These are phyloP conservation scores for Acomys russatus DNA, from an alignment of 2,797 vertebrate species.

Conservation along the genomic window DNA sequence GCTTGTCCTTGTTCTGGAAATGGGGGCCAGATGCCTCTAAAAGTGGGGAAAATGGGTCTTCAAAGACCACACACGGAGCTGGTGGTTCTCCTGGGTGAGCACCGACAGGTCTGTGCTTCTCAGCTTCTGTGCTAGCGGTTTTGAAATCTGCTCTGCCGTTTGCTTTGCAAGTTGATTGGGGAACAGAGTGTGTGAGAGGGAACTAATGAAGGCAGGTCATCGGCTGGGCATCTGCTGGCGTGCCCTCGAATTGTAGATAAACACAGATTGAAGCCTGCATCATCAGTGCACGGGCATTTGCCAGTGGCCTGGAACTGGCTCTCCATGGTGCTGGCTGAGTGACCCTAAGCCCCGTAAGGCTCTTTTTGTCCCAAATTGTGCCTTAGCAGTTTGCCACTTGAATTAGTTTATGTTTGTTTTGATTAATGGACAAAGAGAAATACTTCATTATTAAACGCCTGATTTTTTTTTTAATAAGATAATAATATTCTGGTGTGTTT, in stretches of 20 bases:
- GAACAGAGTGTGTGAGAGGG: slow-evolving; percentile 69
- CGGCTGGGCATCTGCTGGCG: slow-evolving; percentile 68
- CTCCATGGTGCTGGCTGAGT: not conserved
- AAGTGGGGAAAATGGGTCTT: slow-evolving; percentile 70
- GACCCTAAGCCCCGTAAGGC: not conserved
- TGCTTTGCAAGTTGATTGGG: slow-evolving; percentile 65
- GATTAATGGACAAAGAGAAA: slow-evolving; percentile 57
- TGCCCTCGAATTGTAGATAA: slow-evolving; percentile 59
- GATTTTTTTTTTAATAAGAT: not conserved
- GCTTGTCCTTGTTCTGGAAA: slow-evolving; percentile 76
- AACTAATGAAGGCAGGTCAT: slow-evolving; percentile 60
- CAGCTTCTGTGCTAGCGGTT: slow-evolving; percentile 59
- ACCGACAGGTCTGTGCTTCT: not conserved
- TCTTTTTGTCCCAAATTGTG: slow-evolving; percentile 51
- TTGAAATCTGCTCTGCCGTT: slow-evolving; percentile 67
- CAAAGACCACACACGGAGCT: slow-evolving; percentile 63
- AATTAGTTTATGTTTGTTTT: slow-evolving; percentile 66
- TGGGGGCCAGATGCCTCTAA: slow-evolving; percentile 75
- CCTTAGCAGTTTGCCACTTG: slow-evolving; percentile 35
- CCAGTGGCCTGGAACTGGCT: slow-evolving; percentile 31
- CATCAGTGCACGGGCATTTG: slow-evolving; percentile 37
- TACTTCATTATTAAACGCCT: slow-evolving; percentile 24
- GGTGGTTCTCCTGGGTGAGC: slow-evolving; percentile 64
- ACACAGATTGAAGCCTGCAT: slow-evolving; percentile 53
- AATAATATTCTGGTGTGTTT: slow-evolving; percentile 42